A percentile compares a stretch with the other conserved stretches of the same genome.
phyloP scores from a whole-genome alignment of 1,140 invertebrate genomes.

The Listronotus bonariensis region DNA sequence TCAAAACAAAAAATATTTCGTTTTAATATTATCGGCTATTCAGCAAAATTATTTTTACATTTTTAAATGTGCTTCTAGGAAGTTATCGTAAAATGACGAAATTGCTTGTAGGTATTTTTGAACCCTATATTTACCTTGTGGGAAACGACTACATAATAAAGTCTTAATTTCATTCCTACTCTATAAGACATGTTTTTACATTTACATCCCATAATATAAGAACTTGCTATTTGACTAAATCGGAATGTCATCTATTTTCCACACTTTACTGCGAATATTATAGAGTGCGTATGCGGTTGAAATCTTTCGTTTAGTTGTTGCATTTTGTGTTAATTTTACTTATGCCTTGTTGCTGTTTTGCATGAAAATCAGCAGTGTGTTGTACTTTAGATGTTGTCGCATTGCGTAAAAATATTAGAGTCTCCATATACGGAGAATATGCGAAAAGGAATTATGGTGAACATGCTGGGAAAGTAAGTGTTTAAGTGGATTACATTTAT shows the following conservation, averaged over 20 bases:
- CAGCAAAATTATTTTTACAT: neutral
- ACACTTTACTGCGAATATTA: constrained; percentile 8
- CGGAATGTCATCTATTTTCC: constrained; percentile 25
- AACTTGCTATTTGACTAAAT: constrained; percentile 6
- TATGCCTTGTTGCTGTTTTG: constrained; percentile 11
- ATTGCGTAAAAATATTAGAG: neutral
- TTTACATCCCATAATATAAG: constrained; percentile 1
- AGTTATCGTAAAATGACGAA: constrained; percentile 4
- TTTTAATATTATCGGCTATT: no score
- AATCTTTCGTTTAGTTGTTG: neutral
- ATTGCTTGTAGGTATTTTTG: neutral
- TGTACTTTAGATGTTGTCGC: constrained; percentile 10
- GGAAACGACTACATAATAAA: constrained; percentile 10
- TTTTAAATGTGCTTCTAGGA: constrained; percentile 13
- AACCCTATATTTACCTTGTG: constrained; percentile 7
- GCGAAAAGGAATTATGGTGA: neutral
- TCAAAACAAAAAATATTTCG: no score
- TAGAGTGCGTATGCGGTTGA: constrained; percentile 18
- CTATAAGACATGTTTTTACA: neutral
- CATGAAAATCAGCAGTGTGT: constrained; percentile 15
- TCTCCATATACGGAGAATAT: neutral
- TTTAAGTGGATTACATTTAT: neutral
- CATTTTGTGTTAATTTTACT: constrained; percentile 8
- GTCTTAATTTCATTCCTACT: constrained; percentile 4
- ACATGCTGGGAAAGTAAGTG: constrained; percentile 8